Conservation (phyloP, 2,888 invertebrate genomes). For the Dryadula phaetusa region DNA sequence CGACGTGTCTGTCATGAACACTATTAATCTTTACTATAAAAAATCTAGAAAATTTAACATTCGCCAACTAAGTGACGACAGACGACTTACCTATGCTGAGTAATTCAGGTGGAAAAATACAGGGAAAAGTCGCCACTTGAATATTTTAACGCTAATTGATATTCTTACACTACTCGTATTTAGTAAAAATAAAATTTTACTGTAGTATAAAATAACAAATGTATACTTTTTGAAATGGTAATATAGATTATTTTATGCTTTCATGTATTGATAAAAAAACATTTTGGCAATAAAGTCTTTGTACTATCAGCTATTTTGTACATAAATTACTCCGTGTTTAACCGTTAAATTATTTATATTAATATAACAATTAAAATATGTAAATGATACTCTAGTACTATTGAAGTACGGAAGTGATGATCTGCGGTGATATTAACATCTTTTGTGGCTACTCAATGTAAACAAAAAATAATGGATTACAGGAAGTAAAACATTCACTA, state of each 20-base stretch:
- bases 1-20: constrained; percentile 69
- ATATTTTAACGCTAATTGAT: neutral
- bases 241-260: no score
- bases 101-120: constrained; percentile 24
- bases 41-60: constrained; percentile 47
- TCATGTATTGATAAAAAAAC: no score
- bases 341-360: neutral
- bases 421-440: constrained; percentile 5
- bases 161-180: neutral
- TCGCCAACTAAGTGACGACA: constrained; percentile 42
- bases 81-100: constrained; percentile 30
- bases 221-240: no score
- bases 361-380: neutral
- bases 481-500: constrained; percentile 35
- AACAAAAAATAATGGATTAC: constrained; percentile 34
- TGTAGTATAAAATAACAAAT: no score
- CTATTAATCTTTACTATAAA: constrained; percentile 68
- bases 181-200: neutral
- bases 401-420: neutral
- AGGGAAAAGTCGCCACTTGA: neutral
- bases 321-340: neutral
- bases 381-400: neutral
- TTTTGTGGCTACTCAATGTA: constrained; percentile 19
- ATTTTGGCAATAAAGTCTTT: no score
- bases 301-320: no score